Evolutionary conservation across 2,888 invertebrate species (phyloP), one percentile per base, ranked within the genome.

Genomic region (Drosophila nigricruria): DNA sequence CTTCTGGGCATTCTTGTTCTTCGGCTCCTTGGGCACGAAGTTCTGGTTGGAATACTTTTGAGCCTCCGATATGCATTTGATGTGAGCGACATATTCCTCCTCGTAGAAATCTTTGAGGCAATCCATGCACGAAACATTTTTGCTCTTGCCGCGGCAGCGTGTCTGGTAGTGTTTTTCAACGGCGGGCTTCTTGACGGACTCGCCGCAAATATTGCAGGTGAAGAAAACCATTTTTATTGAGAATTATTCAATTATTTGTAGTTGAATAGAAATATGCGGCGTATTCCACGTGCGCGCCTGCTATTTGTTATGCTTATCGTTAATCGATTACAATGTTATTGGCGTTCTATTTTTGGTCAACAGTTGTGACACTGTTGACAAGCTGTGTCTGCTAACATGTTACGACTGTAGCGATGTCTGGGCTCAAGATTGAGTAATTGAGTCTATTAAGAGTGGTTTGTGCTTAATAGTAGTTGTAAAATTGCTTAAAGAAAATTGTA

Each of bases 181-280:
- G 91, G 96, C 96, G 30, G 97, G 96, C 91, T 99, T 99, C 92
- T 98, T 97, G 38, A 98, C 93, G 42, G 97, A 96, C 71, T 97
- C 97, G 0, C 98, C 98, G 92, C 99, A 99, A 81, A 96, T 95
- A 85, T 97, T 96, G 92, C 99, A 99, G 14, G 97, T 97, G 92
- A 99, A 99, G 60, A 97, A 96, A 47, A 99, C 99, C 99, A 99
- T 99, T 69, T 18, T 59, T 32, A 0, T 12, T 2, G 10, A 52
- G 5, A 6, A 14, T 52, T 57, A 14, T n/a, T 58, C 30, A 9
- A 5, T 16, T 1, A 30, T 38, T 50, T 49, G 34, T 3, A 54
- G 42, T 16, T 23, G 36, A 34, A 63, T 27, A 47, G 34, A 54
- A 25, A 62, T 57, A 63, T 23, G 58, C 60, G 30, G 34, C 5